A percentile compares a stretch with the other conserved stretches of the same genome.
These are phyloP conservation scores for Spea hammondii DNA, from an alignment of 2,797 vertebrate genomes.

Conservation along the genomic window DNA sequence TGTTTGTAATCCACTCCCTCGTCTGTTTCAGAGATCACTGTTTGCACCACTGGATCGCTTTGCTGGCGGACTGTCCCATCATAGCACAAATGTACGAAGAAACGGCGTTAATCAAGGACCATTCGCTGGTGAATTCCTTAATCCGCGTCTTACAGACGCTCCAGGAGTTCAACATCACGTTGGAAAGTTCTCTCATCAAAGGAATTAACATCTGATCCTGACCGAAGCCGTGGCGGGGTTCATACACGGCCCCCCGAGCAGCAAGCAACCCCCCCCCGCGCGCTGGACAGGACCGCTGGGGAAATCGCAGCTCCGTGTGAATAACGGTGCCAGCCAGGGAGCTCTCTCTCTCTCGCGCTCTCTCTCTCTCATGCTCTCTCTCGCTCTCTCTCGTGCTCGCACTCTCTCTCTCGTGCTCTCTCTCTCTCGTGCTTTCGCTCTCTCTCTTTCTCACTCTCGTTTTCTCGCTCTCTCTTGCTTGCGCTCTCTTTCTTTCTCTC, in stretches of 20 bases:
- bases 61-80: conserved; percentile 94
- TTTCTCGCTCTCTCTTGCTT: too few species aligned
- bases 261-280: conserved; percentile 20
- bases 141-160: conserved; percentile 96
- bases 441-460: too few species aligned
- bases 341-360: conserved; percentile 61
- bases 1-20: neutral
- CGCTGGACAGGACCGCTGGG: neutral
- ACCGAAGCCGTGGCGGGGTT: too few species aligned
- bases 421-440: too few species aligned
- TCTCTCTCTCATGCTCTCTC: too few species aligned
- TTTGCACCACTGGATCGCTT: conserved; percentile 96
- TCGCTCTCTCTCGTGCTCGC: too few species aligned
- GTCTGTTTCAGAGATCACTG: conserved; percentile 84
- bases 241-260: conserved; percentile 53
- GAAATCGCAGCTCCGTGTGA: neutral
- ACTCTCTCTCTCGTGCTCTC: too few species aligned
- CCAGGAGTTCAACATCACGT: conserved; percentile 98
- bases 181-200: conserved; percentile 96
- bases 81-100: conserved; percentile 99
- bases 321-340: conserved; percentile 51
- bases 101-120: conserved; percentile 89
- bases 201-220: conserved; percentile 78
- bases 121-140: conserved; percentile 92
- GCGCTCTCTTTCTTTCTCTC: conserved; percentile 7